phyloP scores from a whole-genome alignment of 2,113 vertebrate species.

The Rhabdornis inornatus region DNA sequence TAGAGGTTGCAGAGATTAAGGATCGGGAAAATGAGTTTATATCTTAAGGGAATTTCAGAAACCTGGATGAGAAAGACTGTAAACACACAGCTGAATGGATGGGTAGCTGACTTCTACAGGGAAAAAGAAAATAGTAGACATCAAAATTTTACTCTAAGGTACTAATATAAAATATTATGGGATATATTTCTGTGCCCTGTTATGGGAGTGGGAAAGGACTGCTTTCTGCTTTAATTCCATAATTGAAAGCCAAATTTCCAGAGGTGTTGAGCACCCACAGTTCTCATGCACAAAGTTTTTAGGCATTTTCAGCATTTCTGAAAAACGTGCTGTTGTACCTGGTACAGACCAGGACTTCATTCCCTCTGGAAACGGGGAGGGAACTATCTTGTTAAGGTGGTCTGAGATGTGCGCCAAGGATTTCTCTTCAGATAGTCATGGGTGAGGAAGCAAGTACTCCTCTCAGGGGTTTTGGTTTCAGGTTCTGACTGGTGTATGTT shows the following conservation, averaged over 20 bases:
- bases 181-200: not conserved
- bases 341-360: not conserved
- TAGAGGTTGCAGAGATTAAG: constrained; percentile 26
- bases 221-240: not conserved
- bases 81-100: not conserved
- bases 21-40: not conserved
- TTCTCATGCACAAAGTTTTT: not conserved
- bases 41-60: not conserved
- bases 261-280: not conserved
- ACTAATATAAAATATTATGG: not conserved
- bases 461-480: not conserved
- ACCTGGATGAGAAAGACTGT: not conserved
- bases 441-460: not conserved
- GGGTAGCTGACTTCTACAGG: not conserved
- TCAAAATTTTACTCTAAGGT: not conserved
- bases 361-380: not conserved
- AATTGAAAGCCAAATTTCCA: not conserved
- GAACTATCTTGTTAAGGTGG: not conserved
- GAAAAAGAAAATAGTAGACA: not conserved
- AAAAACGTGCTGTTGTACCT: not conserved
- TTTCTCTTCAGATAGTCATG: not conserved
- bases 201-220: not conserved
- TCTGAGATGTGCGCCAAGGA: not conserved
- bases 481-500: not conserved
- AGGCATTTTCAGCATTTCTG: not conserved